Evolutionary conservation across 2,888 invertebrate genomes (phyloP).

Genomic region (Ornithoptera priamus): DNA sequence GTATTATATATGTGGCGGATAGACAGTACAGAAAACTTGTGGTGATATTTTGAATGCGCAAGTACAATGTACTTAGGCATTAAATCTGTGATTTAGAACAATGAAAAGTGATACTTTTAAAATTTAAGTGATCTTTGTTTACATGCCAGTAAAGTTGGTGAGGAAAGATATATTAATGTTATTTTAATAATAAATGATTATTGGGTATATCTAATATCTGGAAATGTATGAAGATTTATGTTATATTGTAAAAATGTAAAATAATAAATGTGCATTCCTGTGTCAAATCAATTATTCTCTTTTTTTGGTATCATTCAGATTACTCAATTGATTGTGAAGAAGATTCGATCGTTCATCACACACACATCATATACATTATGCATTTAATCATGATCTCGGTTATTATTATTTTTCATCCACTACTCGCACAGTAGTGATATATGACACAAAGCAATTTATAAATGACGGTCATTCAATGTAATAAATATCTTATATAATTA

Average conservation of each 20-base stretch:
- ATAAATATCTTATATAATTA: too few species aligned
- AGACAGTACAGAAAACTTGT: conserved; percentile 6
- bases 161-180: conserved; percentile 21
- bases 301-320: not conserved
- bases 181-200: conserved; percentile 8
- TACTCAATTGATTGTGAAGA: not conserved
- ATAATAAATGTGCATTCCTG: conserved; percentile 24
- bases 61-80: conserved; percentile 39
- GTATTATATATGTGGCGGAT: conserved; percentile 8
- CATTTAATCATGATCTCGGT: too few species aligned
- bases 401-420: too few species aligned
- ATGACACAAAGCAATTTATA: too few species aligned
- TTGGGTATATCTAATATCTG: conserved; percentile 7
- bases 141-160: conserved; percentile 24
- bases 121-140: conserved; percentile 21
- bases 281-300: not conserved
- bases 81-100: conserved; percentile 31
- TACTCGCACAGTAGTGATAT: too few species aligned
- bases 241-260: conserved; percentile 7
- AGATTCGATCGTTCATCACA: not conserved
- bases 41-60: conserved; percentile 30
- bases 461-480: too few species aligned
- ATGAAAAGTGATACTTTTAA: conserved; percentile 19
- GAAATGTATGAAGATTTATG: conserved; percentile 11
- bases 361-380: not conserved